Evolutionary conservation across 2,113 vertebrate species (phyloP), one percentile per base, ranked within the genome.

Genomic region (Malurus alboscapulatus): DNA sequence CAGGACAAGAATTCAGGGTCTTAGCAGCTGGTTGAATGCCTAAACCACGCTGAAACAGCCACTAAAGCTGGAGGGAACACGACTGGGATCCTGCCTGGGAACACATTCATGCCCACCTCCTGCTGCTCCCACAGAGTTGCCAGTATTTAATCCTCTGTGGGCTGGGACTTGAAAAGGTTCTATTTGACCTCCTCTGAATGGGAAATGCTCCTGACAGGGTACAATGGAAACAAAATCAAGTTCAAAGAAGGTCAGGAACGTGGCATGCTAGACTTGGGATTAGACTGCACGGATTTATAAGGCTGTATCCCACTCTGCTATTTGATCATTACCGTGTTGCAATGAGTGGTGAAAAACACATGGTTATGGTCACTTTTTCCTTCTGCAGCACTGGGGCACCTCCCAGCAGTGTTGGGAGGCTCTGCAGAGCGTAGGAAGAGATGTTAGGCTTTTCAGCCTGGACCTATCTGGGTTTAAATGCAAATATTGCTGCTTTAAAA

Each of bases 191-290:
- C 36, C 30, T 58, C 67, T 72, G 85, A 73, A 87, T 34, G 72
- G 61, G 34, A 94, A 88, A 63, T 0, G 2, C 9, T 55, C 17
- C 48, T 34, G 38, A 78, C 2, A 4, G 85, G 18, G n/a, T 62
- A 71, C 47, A 81, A 45, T 0, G 0, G 81, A 84, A 80, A 61
- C 19, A 81, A 87, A 85, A 81, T 29, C 34, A 38, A 67, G 62
- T 71, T 90, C 72, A 90, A 96, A 95, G 84, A 45, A 82, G 71
- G n/a, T 57, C n/a, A 76, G 34, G 69, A 94, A 84, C 73, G 67
- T 55, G 69, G 21, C 48, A 84, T 73, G 19, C 19, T 32, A 34
- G 54, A 62, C 0, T 19, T 40, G 36, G 22, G 67, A 79, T 76
- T 71, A 72, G 68, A 9, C 51, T n/a, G 53, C 1, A 2, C 42